phyloP scores from a whole-genome alignment of 2,888 invertebrate genomes.

The Pollenia amentaria region DNA sequence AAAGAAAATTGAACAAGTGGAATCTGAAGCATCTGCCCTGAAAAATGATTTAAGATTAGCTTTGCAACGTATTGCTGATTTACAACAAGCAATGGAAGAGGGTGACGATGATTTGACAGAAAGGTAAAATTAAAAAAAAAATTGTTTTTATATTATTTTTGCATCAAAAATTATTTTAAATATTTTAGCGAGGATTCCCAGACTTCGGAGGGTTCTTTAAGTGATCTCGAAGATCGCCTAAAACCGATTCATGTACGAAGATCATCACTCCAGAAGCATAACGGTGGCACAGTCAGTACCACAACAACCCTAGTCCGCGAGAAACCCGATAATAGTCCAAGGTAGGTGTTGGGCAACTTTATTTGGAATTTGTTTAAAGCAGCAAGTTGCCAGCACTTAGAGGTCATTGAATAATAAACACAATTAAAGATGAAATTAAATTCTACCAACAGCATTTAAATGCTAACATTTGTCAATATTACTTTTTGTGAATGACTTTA shows the following conservation, averaged over 20 bases:
- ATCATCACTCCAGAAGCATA: constrained; percentile 77
- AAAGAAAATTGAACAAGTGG: constrained; percentile 89
- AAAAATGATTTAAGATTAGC: constrained; percentile 94
- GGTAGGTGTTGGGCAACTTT: constrained; percentile 79
- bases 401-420: constrained; percentile 66
- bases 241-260: constrained; percentile 82
- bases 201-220: constrained; percentile 82
- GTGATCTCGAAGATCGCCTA: constrained; percentile 83
- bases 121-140: constrained; percentile 78
- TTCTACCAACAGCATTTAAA: constrained; percentile 4
- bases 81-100: constrained; percentile 96
- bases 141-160: constrained; percentile 9
- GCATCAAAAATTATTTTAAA: background rate
- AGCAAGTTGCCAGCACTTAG: constrained; percentile 72
- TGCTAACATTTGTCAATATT: constrained; percentile 4
- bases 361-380: constrained; percentile 69
- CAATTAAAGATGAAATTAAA: background rate
- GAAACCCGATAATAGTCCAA: constrained; percentile 84
- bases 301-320: constrained; percentile 83
- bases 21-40: constrained; percentile 89
- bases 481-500: background rate
- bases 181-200: constrained; percentile 79
- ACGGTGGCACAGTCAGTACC: constrained; percentile 77
- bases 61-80: constrained; percentile 94
- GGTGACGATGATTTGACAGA: constrained; percentile 88